Base-by-base conservation (phyloP, 2,797 vertebrate species). In the Aldrovandia affinis region DNA sequence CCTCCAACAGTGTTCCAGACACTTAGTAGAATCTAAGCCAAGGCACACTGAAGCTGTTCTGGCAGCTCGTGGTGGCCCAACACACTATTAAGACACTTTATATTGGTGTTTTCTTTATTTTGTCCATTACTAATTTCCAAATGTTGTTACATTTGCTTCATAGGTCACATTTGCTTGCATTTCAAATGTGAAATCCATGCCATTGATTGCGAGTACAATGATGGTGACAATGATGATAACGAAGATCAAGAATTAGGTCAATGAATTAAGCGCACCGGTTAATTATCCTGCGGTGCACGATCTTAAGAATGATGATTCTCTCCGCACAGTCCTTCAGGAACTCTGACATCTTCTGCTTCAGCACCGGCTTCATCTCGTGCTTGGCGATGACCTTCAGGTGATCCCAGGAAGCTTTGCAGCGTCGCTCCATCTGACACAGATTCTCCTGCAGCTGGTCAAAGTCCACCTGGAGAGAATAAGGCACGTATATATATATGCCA, bases 391-490 rank as follows among this genome's bases (percentile, higher is more conserved):
- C 96, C 92, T 99, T 99, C 83, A 99, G 96, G 92, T 99, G 97
- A 95, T 99, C 98, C 98, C 98, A 99, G 0, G 98, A 99, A 89
- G 98, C 98, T 94, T 97, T 99, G 95, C 98, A 99, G 84, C 98
- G 92, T 88, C 95, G 96, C 91, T 99, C 98, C 97, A 99, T 97
- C 94, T 99, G 97, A 92, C 93, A 93, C 87, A 99, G 94, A 92
- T 97, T 99, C 90, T 99, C 98, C 89, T 98, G 97, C 85, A 99
- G 97, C 86, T 99, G 98, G 91, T 99, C 97, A 92, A 99, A 99
- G 92, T 99, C 98, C 92, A 99, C 97, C 98, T 99, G 89, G 86
- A 44, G 52, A 86, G 33, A 80, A 80, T 0, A 84, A 20, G 57
- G 68, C 14, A 47, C 39, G 77, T n/a, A n/a, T n/a, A n/a, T n/a